phyloP scores from a whole-genome alignment of 2,797 vertebrate genomes.

The Crypturellus tataupa region DNA sequence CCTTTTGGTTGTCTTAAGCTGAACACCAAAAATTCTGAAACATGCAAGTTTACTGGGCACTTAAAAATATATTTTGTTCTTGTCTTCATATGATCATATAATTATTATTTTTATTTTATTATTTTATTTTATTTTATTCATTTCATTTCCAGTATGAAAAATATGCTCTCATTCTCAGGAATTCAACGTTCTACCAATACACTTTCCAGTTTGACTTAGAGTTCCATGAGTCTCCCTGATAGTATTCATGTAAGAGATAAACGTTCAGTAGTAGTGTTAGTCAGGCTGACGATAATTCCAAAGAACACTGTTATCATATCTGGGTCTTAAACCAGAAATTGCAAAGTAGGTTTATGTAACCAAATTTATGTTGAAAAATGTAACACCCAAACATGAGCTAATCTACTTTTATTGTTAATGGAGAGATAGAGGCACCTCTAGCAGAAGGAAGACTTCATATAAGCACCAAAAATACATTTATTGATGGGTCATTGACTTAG shows the following conservation, averaged over 20 bases:
- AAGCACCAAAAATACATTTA: background rate
- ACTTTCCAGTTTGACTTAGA: background rate
- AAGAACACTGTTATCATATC: background rate
- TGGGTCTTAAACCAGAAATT: background rate
- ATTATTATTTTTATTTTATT: background rate
- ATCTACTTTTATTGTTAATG: background rate
- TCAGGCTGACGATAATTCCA: background rate
- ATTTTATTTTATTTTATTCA: too few relatives aligned
- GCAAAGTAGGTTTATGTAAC: background rate
- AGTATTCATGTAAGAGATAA: too few relatives aligned
- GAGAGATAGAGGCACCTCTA: background rate
- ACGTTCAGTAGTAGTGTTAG: too few relatives aligned
- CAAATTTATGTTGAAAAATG: accelerated
- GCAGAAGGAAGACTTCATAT: background rate
- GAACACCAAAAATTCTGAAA: background rate
- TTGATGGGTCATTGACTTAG: background rate
- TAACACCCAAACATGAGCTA: background rate
- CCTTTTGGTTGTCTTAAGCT: background rate
- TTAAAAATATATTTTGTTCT: background rate
- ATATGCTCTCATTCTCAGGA: background rate
- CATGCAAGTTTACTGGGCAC: background rate
- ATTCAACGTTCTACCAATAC: background rate
- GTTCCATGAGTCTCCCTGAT: background rate
- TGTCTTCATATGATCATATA: background rate
- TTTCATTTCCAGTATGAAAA: background rate